Percentiles rank a stretch among this genome's conserved stretches.
Conservation (phyloP, 2,113 vertebrate genomes). For the Sitta europaea region DNA sequence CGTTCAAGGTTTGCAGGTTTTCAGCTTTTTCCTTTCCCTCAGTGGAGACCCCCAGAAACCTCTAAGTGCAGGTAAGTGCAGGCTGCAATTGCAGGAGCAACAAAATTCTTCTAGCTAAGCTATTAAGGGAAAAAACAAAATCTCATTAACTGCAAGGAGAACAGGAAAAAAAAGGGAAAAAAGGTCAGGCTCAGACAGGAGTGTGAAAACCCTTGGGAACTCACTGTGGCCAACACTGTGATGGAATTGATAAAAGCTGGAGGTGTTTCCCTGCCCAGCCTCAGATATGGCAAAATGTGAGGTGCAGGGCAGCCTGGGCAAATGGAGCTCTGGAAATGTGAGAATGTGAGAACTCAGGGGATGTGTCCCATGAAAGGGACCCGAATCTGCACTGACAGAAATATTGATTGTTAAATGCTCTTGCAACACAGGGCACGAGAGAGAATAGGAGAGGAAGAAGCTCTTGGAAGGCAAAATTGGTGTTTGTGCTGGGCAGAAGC, state of each 20-base stretch:
- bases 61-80: neutral
- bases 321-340: neutral
- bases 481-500: neutral
- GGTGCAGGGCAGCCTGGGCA: neutral
- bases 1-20: neutral
- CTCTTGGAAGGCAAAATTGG: neutral
- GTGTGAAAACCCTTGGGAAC: neutral
- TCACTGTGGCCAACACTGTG: neutral
- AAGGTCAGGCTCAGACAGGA: neutral
- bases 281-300: neutral
- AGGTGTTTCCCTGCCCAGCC: neutral
- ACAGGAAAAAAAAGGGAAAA: rapidly evolving
- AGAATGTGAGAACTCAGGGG: neutral
- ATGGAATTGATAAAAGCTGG: neutral
- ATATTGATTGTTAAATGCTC: neutral
- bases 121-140: neutral
- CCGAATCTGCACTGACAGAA: neutral
- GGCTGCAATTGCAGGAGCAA: neutral
- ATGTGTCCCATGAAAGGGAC: too few relatives aligned
- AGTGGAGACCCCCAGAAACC: neutral
- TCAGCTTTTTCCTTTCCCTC: neutral
- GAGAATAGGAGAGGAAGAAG: neutral
- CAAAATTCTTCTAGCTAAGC: neutral
- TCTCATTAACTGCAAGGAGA: neutral
- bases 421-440: neutral